These are phyloP conservation scores for Ricordea florida DNA, from an alignment of 92 coral and sea anemone species.

Conservation along the genomic window DNA sequence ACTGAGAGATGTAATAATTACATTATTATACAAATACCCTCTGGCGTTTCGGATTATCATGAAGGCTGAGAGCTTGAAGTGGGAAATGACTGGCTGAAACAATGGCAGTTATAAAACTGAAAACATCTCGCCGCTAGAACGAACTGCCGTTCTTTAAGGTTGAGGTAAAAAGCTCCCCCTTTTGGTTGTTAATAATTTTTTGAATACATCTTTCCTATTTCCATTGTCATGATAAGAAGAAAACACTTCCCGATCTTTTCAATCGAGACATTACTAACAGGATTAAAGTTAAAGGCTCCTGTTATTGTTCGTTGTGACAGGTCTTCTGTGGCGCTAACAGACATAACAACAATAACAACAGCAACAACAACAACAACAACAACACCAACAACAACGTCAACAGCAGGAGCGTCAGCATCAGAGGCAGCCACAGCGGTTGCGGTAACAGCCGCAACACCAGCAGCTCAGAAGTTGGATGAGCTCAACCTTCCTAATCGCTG, in stretches of 20 bases:
- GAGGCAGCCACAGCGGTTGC: not conserved
- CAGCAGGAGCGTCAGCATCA: not conserved
- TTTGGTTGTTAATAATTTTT: no score
- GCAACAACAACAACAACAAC: not conserved
- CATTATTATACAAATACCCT: no score
- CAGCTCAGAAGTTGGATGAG: constrained; percentile 73
- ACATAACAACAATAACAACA: constrained; percentile 44
- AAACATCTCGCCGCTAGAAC: no score
- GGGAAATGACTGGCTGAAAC: no score
- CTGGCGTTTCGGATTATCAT: no score
- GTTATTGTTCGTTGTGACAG: constrained; percentile 65
- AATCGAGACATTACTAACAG: not conserved
- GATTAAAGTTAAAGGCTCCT: not conserved
- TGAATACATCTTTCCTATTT: no score
- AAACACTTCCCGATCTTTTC: not conserved
- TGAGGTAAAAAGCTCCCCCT: no score
- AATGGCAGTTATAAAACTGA: no score
- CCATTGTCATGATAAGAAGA: no score
- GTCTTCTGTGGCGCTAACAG: constrained; percentile 85
- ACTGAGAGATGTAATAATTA: no score
- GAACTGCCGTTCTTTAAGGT: no score
- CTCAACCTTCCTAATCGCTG: constrained; percentile 86
- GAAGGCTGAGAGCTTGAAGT: no score
- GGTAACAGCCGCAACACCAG: not conserved
- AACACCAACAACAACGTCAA: not conserved